Conservation (phyloP, 2,113 vertebrate genomes). For the Laticauda colubrina region DNA sequence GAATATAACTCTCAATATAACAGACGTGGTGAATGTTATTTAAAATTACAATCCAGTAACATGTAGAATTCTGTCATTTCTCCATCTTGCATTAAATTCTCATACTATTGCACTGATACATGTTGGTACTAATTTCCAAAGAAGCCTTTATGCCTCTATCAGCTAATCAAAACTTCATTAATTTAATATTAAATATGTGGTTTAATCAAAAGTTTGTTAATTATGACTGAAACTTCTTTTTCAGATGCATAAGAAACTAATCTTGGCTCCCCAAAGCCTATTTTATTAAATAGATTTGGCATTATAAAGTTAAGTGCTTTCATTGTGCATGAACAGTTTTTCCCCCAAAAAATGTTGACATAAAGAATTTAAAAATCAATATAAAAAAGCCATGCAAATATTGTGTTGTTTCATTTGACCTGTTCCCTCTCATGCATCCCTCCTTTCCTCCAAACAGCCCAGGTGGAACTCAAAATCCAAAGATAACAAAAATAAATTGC, state of each 20-base stretch:
- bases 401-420: not conserved
- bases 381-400: not conserved
- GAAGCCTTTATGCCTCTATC: not conserved
- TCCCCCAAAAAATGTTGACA: not conserved
- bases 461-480: not conserved
- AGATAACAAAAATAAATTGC: not conserved
- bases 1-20: not conserved
- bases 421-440: not conserved
- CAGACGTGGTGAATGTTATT: not conserved
- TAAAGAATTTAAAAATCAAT: not conserved
- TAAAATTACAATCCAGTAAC: not conserved
- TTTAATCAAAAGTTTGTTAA: not conserved
- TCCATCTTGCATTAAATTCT: not conserved
- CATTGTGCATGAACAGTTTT: not conserved
- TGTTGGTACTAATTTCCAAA: not conserved
- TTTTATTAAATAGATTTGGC: not conserved
- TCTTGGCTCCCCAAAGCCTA: not conserved
- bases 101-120: not conserved
- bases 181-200: not conserved
- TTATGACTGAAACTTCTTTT: slow-evolving; percentile 10
- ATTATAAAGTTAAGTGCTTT: slow-evolving; percentile 1
- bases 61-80: not conserved
- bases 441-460: not conserved
- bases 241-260: not conserved
- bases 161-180: not conserved